Conservation (phyloP, 1,140 invertebrate genomes). For the Mactra quadrangularis region DNA sequence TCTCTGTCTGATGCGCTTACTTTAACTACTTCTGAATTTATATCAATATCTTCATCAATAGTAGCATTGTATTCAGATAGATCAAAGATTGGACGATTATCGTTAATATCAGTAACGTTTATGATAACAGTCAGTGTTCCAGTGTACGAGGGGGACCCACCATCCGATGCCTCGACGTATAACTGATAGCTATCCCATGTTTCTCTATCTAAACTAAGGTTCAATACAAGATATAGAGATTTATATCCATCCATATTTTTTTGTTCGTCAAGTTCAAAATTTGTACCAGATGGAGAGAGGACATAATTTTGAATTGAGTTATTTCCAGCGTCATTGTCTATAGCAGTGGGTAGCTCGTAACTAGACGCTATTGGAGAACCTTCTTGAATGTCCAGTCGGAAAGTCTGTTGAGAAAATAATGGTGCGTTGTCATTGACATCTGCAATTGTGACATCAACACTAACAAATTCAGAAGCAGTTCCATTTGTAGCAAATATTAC, state of each 20-base stretch:
- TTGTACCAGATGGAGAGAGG: conserved; percentile 59
- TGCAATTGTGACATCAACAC: conserved; percentile 65
- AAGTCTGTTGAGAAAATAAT: conserved; percentile 67
- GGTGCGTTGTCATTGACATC: conserved; percentile 81
- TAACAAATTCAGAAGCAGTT: conserved; percentile 28
- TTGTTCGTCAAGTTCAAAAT: conserved; percentile 61
- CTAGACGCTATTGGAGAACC: conserved; percentile 53
- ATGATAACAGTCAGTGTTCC: conserved; percentile 86
- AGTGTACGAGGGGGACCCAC: conserved; percentile 66
- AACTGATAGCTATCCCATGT: conserved; percentile 89
- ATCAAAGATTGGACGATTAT: conserved; percentile 86
- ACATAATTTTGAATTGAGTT: conserved; percentile 70
- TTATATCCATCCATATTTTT: conserved; percentile 58
- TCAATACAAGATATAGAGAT: conserved; percentile 79
- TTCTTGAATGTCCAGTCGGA: conserved; percentile 74
- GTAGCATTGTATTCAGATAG: conserved; percentile 95
- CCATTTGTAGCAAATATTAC: conserved; percentile 2
- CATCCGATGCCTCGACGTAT: conserved; percentile 90
- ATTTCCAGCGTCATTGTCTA: conserved; percentile 74
- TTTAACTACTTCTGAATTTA: conserved; percentile 78
- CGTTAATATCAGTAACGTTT: conserved; percentile 83
- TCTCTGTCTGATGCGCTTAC: conserved; percentile 92
- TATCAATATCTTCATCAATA: conserved; percentile 66
- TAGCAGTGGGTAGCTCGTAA: conserved; percentile 67
- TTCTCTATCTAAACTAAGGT: conserved; percentile 93